A percentile compares a stretch with the other conserved stretches of the same genome.
Conservation (phyloP, 1,140 invertebrate genomes). For the Ptiloglossa arizonensis region DNA sequence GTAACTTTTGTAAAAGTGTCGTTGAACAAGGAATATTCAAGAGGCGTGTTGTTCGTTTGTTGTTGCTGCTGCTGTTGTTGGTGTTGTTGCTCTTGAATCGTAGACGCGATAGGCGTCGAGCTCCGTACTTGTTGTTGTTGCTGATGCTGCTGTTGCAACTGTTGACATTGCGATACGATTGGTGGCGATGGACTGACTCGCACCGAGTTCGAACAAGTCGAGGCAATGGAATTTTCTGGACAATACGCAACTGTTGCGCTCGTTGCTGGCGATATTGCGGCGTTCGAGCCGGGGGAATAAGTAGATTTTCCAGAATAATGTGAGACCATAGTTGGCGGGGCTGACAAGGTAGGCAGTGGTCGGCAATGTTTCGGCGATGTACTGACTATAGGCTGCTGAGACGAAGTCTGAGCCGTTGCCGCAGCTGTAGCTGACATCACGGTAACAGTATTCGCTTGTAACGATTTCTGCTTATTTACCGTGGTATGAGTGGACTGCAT, state of each 20-base stretch:
- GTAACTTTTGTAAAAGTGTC: slow-evolving; percentile 86
- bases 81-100: slow-evolving; percentile 64
- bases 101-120: slow-evolving; percentile 64
- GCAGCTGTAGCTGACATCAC: slow-evolving; percentile 70
- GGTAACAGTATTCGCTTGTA: slow-evolving; percentile 60
- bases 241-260: slow-evolving; percentile 58
- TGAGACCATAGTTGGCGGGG: slow-evolving; percentile 75
- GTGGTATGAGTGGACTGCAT: slow-evolving; percentile 70
- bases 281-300: slow-evolving; percentile 65
- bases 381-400: slow-evolving; percentile 70
- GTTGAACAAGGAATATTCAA: slow-evolving; percentile 91
- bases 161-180: slow-evolving; percentile 53
- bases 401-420: slow-evolving; percentile 66
- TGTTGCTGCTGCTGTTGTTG: slow-evolving; percentile 60
- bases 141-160: slow-evolving; percentile 58
- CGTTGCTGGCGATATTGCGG: slow-evolving; percentile 53
- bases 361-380: slow-evolving; percentile 82
- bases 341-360: slow-evolving; percentile 82
- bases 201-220: slow-evolving; percentile 61
- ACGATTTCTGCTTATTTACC: slow-evolving; percentile 66
- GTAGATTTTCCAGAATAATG: slow-evolving; percentile 77
- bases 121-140: slow-evolving; percentile 68
- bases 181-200: slow-evolving; percentile 74
- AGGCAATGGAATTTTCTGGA: slow-evolving; percentile 52
- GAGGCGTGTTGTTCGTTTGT: slow-evolving; percentile 72